Evolutionary conservation across 1,140 invertebrate genomes (phyloP), one percentile per base, ranked within the genome.

Genomic region (Argopecten irradians): DNA sequence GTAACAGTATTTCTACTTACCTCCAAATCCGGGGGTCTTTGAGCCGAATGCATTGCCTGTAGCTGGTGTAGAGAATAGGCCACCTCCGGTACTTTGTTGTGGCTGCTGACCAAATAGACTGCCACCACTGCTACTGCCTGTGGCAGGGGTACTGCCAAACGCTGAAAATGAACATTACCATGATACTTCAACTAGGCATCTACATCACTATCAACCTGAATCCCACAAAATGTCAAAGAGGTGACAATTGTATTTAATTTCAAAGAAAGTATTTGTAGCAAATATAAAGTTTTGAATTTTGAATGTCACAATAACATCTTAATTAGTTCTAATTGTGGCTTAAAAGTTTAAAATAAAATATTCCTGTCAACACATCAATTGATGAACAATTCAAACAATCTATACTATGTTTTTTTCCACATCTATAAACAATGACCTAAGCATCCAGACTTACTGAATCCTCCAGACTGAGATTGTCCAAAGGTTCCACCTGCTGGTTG

Each of bases 41-140:
- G 92, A 43, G n/a, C 93, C 93, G 92, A 94, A 94, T 16, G 91
- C 91, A 87, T 87, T 91, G 13, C 83, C 90, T 8, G 90, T 89
- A 9, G 91, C 87, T 85, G 93, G 93, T 87, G 93, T 92, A 28
- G 92, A 91, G 88, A 94, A 94, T 16, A 94, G 87, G 22, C 93
- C 90, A 28, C 83, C 84, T 39, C 35, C 88, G 22, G 89, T 89
- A 41, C 89, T 88, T 83, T 88, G 90, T 14, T 86, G 39, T 28
- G 55, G 84, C 13, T 41, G 71, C 39, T 90, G 91, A 71, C 85
- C 88, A 43, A 92, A 93, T 91, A 94, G 93, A 41, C 93, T 46
- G 14, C 92, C 89, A 13, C 90, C 91, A 82, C 90, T 83, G 33
- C 88, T 71, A 71, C 84, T 88, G 82, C 88, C 86, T 0, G 89